A percentile compares a stretch with the other conserved stretches of the same genome.
Evolutionary conservation across 2,113 vertebrate species (phyloP).

Genomic region (Ictalurus furcatus): DNA sequence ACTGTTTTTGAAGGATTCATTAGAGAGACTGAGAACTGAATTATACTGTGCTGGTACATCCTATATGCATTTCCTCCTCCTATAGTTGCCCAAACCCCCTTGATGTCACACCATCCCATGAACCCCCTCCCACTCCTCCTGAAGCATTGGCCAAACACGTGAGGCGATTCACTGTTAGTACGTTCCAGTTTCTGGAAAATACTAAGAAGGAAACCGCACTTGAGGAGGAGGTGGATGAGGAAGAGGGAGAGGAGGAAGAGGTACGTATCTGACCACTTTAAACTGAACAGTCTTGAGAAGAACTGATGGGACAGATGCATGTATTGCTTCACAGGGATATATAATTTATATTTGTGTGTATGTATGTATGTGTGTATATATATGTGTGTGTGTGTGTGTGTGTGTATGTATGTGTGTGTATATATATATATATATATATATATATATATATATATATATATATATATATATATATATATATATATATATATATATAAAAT

Average conservation of each 20-base stretch:
- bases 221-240: slow-evolving; percentile 13
- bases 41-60: not conserved
- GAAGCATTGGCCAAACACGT: slow-evolving; percentile 58
- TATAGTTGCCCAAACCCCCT: slow-evolving; percentile 73
- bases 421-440: too few species aligned
- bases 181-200: slow-evolving; percentile 73
- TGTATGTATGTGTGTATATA: too few species aligned
- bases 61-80: not conserved
- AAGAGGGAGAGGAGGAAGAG: slow-evolving; percentile 64
- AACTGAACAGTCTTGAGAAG: not conserved
- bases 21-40: not conserved
- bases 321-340: not conserved
- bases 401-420: too few species aligned
- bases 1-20: not conserved
- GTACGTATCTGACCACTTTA: slow-evolving; percentile 48
- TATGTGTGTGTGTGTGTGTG: too few species aligned
- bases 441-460: too few species aligned
- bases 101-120: slow-evolving; percentile 59
- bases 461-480: too few species aligned
- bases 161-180: slow-evolving; percentile 71
- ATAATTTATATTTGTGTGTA: too few species aligned
- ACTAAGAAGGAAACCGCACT: not conserved
- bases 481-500: too few species aligned
- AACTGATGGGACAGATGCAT: not conserved
- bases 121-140: slow-evolving; percentile 42